Percentiles rank a stretch among this genome's conserved stretches.
Evolutionary conservation across 2,113 vertebrate genomes (phyloP).

Genomic region (Cyanistes caeruleus): DNA sequence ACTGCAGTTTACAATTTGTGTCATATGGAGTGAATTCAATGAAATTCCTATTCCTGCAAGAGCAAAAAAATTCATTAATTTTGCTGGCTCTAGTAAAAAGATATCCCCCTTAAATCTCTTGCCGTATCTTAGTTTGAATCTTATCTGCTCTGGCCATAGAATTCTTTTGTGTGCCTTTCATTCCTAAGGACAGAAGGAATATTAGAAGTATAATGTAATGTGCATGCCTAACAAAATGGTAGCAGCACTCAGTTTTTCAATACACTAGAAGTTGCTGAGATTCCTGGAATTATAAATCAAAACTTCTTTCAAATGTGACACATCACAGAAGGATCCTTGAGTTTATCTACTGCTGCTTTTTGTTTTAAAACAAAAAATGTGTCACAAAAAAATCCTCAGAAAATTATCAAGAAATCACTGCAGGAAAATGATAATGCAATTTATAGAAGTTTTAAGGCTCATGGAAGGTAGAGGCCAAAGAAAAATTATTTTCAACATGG

Average conservation of each 20-base stretch:
- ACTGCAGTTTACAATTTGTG: background rate
- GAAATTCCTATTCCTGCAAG: background rate
- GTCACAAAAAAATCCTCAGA: accelerated
- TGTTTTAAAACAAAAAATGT: background rate
- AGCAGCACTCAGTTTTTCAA: background rate
- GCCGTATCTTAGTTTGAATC: background rate
- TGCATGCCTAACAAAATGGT: background rate
- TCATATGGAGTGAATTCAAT: background rate
- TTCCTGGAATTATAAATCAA: background rate
- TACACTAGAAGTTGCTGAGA: background rate
- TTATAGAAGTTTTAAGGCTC: background rate
- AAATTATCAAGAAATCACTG: background rate
- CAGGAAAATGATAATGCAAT: background rate
- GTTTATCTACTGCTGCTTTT: background rate
- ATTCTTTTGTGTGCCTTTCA: background rate
- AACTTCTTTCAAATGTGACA: background rate
- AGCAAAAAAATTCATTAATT: background rate
- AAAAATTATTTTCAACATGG: background rate
- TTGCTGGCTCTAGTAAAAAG: background rate
- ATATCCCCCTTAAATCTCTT: background rate
- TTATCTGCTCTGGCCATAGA: background rate
- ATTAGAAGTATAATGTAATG: background rate
- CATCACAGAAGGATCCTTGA: background rate
- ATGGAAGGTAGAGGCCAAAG: background rate
- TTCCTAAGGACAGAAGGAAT: background rate